A percentile compares a stretch with the other conserved stretches of the same genome.
These are phyloP conservation scores for Danaus plexippus DNA, from an alignment of 1,140 invertebrate genomes.

Conservation along the genomic window DNA sequence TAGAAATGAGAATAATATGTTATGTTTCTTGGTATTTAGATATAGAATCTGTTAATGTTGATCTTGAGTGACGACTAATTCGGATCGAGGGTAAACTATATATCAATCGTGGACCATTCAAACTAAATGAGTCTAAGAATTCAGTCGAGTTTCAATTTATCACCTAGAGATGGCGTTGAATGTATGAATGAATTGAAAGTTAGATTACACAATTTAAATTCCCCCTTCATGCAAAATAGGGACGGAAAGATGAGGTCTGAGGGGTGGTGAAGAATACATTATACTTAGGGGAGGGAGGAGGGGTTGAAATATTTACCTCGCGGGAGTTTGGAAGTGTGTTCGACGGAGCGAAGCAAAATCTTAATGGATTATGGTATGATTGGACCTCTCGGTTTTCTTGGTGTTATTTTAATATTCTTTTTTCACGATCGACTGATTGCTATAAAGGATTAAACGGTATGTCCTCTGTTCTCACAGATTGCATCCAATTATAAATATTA, in stretches of 20 bases:
- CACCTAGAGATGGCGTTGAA: slow-evolving; percentile 66
- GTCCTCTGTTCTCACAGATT: slow-evolving; percentile 3
- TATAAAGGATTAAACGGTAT: slow-evolving; percentile 36
- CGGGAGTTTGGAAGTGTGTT: slow-evolving; percentile 64
- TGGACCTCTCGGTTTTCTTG: slow-evolving; percentile 56
- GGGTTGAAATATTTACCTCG: slow-evolving; percentile 66
- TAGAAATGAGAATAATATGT: too few relatives aligned
- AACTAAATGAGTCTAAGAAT: slow-evolving; percentile 13
- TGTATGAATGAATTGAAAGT: slow-evolving; percentile 72
- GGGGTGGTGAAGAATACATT: slow-evolving; percentile 60
- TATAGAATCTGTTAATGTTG: too few relatives aligned
- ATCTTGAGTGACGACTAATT: too few relatives aligned
- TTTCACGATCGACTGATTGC: slow-evolving; percentile 41
- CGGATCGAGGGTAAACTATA: too few relatives aligned
- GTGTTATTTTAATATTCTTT: slow-evolving; percentile 41
- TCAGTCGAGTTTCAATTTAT: slow-evolving; percentile 67
- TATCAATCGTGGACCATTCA: too few relatives aligned
- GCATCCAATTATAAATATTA: slow-evolving; percentile 14
- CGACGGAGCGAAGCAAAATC: slow-evolving; percentile 58
- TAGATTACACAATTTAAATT: slow-evolving; percentile 72
- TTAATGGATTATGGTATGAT: slow-evolving; percentile 69
- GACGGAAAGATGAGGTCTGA: slow-evolving; percentile 64
- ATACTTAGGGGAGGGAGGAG: slow-evolving; percentile 38
- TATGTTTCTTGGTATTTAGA: too few relatives aligned
- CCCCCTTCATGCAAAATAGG: slow-evolving; percentile 70